Conservation (phyloP, 2,113 vertebrate species). For the Psittacus erithacus region DNA sequence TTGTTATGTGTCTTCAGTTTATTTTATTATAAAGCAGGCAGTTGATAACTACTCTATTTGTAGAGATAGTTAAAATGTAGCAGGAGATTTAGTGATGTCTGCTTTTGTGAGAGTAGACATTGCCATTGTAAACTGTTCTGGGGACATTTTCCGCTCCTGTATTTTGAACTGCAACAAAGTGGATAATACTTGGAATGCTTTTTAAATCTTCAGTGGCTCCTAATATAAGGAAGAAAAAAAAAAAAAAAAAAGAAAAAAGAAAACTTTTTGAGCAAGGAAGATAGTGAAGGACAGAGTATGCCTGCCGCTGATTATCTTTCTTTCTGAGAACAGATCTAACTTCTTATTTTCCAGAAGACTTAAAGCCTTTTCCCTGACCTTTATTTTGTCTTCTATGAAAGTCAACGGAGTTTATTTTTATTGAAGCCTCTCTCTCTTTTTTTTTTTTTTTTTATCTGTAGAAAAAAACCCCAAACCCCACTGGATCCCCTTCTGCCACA, state of each 20-base stretch:
- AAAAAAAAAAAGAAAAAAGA: neutral
- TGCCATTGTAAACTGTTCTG: neutral
- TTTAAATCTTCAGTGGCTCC: neutral
- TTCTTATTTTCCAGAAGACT: conserved; percentile 40
- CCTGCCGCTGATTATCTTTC: neutral
- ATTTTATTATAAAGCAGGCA: neutral
- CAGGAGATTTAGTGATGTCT: neutral
- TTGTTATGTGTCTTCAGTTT: neutral
- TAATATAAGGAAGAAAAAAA: neutral
- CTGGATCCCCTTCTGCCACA: neutral
- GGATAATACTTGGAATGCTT: neutral
- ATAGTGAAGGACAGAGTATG: neutral
- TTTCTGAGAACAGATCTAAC: neutral
- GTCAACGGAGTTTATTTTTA: neutral
- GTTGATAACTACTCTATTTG: neutral
- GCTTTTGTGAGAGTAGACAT: neutral
- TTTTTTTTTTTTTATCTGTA: neutral
- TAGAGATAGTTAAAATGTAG: neutral
- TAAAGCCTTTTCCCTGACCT: conserved; percentile 45
- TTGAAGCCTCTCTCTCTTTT: neutral
- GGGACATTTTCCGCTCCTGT: neutral
- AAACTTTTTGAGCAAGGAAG: neutral
- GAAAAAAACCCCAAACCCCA: neutral
- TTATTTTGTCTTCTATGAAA: conserved; percentile 37
- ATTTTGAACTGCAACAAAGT: neutral